A percentile compares a stretch with the other conserved stretches of the same genome.
These are phyloP conservation scores for Drosophila anomalata DNA, from an alignment of 2,888 invertebrate genomes.

Conservation along the genomic window DNA sequence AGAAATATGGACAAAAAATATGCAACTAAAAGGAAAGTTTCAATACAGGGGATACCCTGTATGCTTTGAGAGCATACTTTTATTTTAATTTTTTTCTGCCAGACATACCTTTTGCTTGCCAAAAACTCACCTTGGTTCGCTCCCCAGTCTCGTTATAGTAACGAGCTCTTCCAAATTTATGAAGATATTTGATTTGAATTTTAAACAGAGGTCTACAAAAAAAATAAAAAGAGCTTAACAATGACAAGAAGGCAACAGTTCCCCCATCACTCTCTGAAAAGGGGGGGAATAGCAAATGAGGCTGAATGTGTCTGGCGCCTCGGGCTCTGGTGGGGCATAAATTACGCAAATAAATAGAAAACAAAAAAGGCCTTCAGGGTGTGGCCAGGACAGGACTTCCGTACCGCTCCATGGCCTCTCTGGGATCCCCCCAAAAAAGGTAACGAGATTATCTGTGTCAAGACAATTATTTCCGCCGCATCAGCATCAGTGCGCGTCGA, in stretches of 20 bases:
- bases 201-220: constrained; percentile 63
- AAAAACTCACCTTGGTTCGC: not conserved
- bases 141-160: constrained; percentile 36
- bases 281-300: constrained; percentile 28
- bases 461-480: constrained; percentile 80
- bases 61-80: not conserved
- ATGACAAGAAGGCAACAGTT: constrained; percentile 61
- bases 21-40: not conserved
- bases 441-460: constrained; percentile 81
- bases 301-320: constrained; percentile 47
- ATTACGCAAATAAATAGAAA: constrained; percentile 80
- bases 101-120: constrained; percentile 7
- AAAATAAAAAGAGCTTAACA: constrained; percentile 61
- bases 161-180: constrained; percentile 62
- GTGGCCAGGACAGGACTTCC: not conserved
- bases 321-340: constrained; percentile 65
- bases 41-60: constrained; percentile 10
- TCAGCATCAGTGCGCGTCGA: constrained; percentile 60
- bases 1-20: not conserved
- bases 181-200: constrained; percentile 81
- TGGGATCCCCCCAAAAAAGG: constrained; percentile 45
- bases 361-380: constrained; percentile 56
- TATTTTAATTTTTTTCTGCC: too few relatives aligned
- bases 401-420: constrained; percentile 13
- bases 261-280: not conserved